Percentiles rank a stretch among this genome's conserved stretches.
Conservation (phyloP, 2,888 invertebrate genomes). For the Perithous albicinctus region DNA sequence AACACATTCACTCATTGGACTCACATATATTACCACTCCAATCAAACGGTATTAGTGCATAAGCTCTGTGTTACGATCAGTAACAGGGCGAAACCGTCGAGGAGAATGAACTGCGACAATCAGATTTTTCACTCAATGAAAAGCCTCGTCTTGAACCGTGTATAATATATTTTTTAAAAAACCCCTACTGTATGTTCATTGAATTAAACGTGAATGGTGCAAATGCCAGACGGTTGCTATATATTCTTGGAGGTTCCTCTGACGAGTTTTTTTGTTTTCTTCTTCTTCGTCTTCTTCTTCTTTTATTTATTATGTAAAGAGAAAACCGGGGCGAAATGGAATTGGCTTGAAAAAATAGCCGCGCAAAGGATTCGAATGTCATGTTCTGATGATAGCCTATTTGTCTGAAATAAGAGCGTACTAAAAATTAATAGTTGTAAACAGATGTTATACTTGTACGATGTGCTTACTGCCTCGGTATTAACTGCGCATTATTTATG, state of each 20-base stretch:
- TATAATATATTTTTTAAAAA: conserved; percentile 15
- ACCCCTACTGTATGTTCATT: conserved; percentile 34
- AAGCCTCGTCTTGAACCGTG: conserved; percentile 32
- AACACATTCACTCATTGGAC: conserved; percentile 59
- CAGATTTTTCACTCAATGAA: conserved; percentile 65
- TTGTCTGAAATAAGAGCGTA: not conserved
- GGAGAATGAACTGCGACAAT: conserved; percentile 58
- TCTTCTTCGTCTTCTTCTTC: too few species aligned
- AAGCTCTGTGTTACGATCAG: conserved; percentile 56
- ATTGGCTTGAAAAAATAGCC: not conserved
- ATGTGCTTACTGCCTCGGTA: too few species aligned
- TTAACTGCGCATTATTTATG: too few species aligned
- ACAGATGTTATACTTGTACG: too few species aligned
- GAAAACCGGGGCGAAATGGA: not conserved
- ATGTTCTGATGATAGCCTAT: not conserved
- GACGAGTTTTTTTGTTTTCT: not conserved
- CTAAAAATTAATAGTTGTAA: too few species aligned
- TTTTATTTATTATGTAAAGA: not conserved
- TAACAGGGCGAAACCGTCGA: conserved; percentile 37
- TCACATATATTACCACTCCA: conserved; percentile 28
- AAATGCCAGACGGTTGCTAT: conserved; percentile 41
- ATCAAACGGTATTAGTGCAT: conserved; percentile 61
- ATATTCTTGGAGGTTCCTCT: conserved; percentile 32
- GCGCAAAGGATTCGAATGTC: not conserved
- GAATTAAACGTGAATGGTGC: conserved; percentile 28